Percentiles rank a stretch among this genome's conserved stretches.
Evolutionary conservation across 2,113 vertebrate genomes (phyloP).

Genomic region (Siniperca knerii): DNA sequence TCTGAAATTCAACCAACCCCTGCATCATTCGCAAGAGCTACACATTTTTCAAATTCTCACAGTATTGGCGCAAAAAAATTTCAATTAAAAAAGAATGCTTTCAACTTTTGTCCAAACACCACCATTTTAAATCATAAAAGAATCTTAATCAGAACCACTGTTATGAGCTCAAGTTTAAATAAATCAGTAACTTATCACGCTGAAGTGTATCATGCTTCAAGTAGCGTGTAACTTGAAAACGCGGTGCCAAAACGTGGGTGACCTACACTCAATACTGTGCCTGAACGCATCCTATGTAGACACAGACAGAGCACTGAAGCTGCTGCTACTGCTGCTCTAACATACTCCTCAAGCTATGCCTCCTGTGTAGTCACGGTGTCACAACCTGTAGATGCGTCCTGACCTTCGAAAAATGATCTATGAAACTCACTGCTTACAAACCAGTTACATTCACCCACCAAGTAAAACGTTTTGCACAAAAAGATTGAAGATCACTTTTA

Average conservation of each 20-base stretch:
- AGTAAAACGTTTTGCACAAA: not conserved
- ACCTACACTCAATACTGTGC: not conserved
- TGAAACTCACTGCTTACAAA: not conserved
- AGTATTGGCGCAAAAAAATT: not conserved
- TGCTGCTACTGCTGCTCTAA: not conserved
- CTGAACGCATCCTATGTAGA: not conserved
- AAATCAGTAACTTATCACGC: too few species aligned
- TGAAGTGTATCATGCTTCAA: not conserved
- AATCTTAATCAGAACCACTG: not conserved
- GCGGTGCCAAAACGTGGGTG: not conserved
- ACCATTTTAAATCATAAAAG: not conserved
- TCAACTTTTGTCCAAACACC: not conserved
- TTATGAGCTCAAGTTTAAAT: not conserved
- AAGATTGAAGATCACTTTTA: not conserved
- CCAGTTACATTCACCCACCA: not conserved
- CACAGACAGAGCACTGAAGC: not conserved
- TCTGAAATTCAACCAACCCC: not conserved
- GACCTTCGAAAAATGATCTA: not conserved
- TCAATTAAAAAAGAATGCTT: not conserved
- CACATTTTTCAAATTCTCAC: not conserved
- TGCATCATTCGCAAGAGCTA: not conserved
- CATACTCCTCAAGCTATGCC: not conserved
- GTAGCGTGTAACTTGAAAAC: not conserved
- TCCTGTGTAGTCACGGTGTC: not conserved
- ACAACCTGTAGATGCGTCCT: not conserved